These are phyloP conservation scores for Cordilura impudica DNA, from an alignment of 2,888 invertebrate genomes.

Conservation along the genomic window DNA sequence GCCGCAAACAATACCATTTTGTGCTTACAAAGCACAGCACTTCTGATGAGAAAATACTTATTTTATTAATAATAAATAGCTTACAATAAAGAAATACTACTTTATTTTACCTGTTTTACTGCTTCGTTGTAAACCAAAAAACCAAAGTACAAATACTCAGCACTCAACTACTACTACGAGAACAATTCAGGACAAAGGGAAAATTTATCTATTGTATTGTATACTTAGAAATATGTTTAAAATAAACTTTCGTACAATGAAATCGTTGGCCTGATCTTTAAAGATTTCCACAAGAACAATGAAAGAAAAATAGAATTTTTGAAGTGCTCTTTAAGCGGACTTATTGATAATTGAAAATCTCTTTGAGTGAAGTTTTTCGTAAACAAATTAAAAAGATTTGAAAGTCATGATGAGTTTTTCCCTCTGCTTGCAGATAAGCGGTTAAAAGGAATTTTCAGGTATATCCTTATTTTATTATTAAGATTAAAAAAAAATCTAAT, in stretches of 20 bases:
- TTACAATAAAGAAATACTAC: conserved; percentile 45
- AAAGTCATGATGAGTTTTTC: no score
- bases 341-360: no score
- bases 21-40: conserved; percentile 1
- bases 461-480: no score
- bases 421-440: no score
- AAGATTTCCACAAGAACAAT: no score
- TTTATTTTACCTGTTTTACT: no score
- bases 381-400: no score
- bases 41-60: conserved; percentile 48
- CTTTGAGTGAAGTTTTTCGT: no score
- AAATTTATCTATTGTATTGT: conserved; percentile 41
- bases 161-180: background rate
- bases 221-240: background rate
- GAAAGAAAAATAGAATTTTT: no score
- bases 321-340: no score
- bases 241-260: background rate
- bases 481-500: no score
- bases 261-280: background rate
- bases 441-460: no score
- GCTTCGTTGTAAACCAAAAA: background rate
- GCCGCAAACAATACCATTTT: conserved; percentile 39
- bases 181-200: conserved; percentile 29
- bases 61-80: conserved; percentile 61
- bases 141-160: background rate